phyloP scores from a whole-genome alignment of 2,113 vertebrate species.

The Microtus richardsoni region DNA sequence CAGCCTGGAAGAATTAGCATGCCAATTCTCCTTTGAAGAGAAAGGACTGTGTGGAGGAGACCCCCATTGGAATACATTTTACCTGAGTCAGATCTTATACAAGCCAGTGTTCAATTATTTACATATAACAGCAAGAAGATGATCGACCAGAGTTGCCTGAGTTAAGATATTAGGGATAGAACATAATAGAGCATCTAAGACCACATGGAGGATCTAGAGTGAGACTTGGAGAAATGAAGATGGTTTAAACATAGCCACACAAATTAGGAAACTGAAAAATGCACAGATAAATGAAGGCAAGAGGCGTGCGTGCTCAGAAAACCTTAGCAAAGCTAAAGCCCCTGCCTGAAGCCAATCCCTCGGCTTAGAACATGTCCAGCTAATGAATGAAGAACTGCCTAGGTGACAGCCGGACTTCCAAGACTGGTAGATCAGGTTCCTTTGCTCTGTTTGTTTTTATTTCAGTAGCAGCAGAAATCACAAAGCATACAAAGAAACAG shows the following conservation, averaged over 20 bases:
- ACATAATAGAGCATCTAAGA: neutral
- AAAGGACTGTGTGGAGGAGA: neutral
- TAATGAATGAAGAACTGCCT: neutral
- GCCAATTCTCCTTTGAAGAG: neutral
- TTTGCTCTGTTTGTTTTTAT: neutral
- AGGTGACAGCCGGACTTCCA: neutral
- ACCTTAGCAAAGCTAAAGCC: neutral
- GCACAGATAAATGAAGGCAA: neutral
- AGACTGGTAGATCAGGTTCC: neutral
- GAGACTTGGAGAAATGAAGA: neutral
- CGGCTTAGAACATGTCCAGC: neutral
- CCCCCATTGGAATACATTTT: neutral
- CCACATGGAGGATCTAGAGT: neutral
- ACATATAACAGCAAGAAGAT: neutral
- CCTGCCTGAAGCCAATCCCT: neutral
- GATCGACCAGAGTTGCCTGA: neutral
- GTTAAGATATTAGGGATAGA: neutral
- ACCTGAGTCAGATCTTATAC: neutral
- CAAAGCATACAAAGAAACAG: neutral
- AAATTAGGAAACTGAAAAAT: neutral
- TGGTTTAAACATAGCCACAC: neutral
- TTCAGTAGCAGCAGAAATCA: slow-evolving; percentile 4
- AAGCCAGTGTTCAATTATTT: neutral
- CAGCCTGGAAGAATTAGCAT: neutral
- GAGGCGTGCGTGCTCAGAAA: neutral